phyloP scores from a whole-genome alignment of 35 echinoderm and acorn worm genomes.

The Holothuria glaberrima region DNA sequence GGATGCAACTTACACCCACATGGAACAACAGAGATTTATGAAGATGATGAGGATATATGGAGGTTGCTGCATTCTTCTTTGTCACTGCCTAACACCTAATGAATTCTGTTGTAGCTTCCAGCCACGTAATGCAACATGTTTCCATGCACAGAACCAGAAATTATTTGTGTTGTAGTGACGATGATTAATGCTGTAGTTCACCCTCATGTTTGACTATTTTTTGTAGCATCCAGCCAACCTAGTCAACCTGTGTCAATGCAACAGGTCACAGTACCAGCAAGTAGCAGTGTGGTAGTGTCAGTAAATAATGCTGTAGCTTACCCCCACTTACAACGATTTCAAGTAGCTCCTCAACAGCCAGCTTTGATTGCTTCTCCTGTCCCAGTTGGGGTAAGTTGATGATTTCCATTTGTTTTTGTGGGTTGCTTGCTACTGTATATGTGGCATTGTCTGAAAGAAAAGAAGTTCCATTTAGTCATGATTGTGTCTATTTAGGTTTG shows the following conservation, averaged over 20 bases:
- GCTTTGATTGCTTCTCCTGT: slow-evolving; percentile 7
- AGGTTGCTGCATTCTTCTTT: too few species aligned
- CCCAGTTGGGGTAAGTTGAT: slow-evolving; percentile 36
- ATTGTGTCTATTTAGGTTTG: too few species aligned
- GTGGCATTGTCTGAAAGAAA: too few species aligned
- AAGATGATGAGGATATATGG: too few species aligned
- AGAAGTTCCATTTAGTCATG: too few species aligned
- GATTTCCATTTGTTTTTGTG: too few species aligned
- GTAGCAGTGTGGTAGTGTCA: slow-evolving; percentile 18
- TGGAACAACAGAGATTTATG: too few species aligned
- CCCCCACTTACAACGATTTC: slow-evolving; percentile 28
- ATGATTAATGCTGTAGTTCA: slow-evolving; percentile 8
- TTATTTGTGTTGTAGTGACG: slow-evolving; percentile 6
- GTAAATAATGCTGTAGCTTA: slow-evolving; percentile 38
- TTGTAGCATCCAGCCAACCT: slow-evolving; percentile 30
- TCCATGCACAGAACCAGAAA: background rate
- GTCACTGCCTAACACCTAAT: background rate
- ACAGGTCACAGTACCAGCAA: background rate
- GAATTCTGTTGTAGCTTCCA: slow-evolving; percentile 9
- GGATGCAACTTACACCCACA: too few species aligned
- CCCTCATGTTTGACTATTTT: background rate
- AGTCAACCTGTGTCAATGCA: slow-evolving; percentile 12
- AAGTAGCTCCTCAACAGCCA: slow-evolving; percentile 33
- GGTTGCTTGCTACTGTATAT: too few species aligned
- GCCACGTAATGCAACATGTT: background rate